phyloP scores from a whole-genome alignment of 2,888 invertebrate species.

The Steromphala cineraria region DNA sequence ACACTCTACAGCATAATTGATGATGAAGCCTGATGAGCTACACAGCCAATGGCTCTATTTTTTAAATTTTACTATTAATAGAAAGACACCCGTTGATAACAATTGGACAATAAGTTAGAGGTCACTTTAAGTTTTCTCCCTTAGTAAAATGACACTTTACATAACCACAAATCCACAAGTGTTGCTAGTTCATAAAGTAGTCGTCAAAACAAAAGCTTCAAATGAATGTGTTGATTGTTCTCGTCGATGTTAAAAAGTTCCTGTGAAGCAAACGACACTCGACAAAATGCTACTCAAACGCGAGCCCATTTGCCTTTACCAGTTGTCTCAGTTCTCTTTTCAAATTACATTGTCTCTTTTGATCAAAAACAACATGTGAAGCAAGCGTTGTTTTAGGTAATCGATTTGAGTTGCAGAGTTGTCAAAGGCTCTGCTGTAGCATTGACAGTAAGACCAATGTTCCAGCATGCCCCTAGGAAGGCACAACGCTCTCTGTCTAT shows the following conservation, averaged over 20 bases:
- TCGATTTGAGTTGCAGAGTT: conserved; percentile 7
- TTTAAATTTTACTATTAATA: no score
- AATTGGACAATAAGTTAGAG: no score
- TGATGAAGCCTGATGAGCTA: no score
- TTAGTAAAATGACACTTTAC: no score
- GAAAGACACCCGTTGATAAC: no score
- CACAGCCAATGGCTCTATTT: no score
- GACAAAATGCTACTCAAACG: neutral
- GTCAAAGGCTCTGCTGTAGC: neutral
- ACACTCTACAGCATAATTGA: no score
- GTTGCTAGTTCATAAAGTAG: no score
- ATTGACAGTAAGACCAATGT: neutral
- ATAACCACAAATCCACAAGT: no score
- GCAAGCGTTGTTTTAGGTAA: neutral
- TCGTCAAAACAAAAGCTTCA: no score
- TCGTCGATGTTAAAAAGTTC: neutral
- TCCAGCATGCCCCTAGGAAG: neutral
- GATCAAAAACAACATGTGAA: conserved; percentile 2
- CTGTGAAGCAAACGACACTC: neutral
- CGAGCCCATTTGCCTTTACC: neutral
- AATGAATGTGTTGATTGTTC: no score
- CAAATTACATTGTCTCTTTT: conserved; percentile 6
- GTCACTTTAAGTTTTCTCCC: no score
- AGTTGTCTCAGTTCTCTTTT: conserved; percentile 1
- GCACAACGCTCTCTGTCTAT: neutral